Base-by-base conservation (phyloP, 2,113 vertebrate species). In the Solea solea region DNA sequence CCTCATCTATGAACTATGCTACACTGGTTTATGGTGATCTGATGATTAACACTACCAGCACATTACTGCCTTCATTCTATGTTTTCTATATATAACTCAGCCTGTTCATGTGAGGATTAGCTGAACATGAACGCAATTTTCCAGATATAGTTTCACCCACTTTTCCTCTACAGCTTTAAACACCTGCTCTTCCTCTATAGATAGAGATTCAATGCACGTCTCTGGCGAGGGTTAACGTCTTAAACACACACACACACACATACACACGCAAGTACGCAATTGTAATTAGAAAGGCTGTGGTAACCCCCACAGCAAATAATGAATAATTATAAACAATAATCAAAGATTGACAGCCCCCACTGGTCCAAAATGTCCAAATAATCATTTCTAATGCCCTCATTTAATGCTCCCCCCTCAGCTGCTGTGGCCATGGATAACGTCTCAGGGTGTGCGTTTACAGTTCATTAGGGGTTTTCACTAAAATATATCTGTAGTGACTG, bases 351-450 rank as follows among this genome's bases (percentile, higher is more conserved):
- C 56, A 57, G 50, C 65, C 64, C 69, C 79, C 64, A 61, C 73
- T 73, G 69, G 40, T 41, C 27, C 55, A 41, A 79, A 78, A 75
- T 44, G 46, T 68, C 53, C 44, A 81, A 79, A 86, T 83, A 75
- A 86, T 79, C 14, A 82, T 77, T 84, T 68, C 64, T 85, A 82
- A 90, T 83, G 78, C 78, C 78, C 83, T 75, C 49, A 68, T 64
- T 78, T 82, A 73, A 81, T 56, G 66, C 45, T 60, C 13, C 51
- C 34, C 64, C 74, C 49, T 68, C 62, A 61, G 66, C 51, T n/a
- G 39, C 9, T 74, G 54, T 15, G 57, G 64, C 65, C 28, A 69
- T 53, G 34, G 27, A 76, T 78, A 60, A 25, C 53, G 56, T 52
- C 64, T 25, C 49, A 54, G 61, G 56, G 70, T 72, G 74, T 74